Percentiles rank a stretch among this genome's conserved stretches.
phyloP scores from a whole-genome alignment of 2,888 invertebrate genomes.

The Gibbula magus region DNA sequence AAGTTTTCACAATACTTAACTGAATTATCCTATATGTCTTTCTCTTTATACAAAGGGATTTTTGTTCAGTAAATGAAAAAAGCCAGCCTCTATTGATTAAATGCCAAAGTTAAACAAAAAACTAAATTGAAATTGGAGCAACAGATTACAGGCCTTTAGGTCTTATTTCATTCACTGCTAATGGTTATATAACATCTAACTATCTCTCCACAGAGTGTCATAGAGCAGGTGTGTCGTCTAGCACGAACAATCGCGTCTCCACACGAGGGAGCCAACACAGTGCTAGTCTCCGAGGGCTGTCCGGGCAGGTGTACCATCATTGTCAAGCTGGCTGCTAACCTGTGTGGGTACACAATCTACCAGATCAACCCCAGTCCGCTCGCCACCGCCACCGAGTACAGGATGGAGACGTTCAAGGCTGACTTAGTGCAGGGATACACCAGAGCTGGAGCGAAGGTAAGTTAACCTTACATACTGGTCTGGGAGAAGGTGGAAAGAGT shows the following conservation, averaged over 20 bases:
- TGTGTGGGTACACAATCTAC: conserved; percentile 70
- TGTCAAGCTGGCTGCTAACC: conserved; percentile 70
- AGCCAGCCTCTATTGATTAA: too few species aligned
- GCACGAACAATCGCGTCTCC: conserved; percentile 71
- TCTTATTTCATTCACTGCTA: too few species aligned
- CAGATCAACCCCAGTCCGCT: conserved; percentile 66
- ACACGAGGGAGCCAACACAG: conserved; percentile 71
- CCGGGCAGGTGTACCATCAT: conserved; percentile 67
- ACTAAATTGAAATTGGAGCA: too few species aligned
- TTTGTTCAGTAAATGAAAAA: too few species aligned
- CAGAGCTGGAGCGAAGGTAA: conserved; percentile 73
- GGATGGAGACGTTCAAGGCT: conserved; percentile 71
- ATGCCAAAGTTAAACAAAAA: too few species aligned
- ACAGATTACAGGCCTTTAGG: too few species aligned
- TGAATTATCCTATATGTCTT: too few species aligned
- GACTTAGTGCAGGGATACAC: conserved; percentile 72
- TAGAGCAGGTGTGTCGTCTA: conserved; percentile 71
- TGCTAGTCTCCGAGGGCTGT: conserved; percentile 72
- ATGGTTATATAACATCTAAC: too few species aligned
- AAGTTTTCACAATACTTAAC: too few species aligned
- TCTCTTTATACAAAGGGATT: too few species aligned
- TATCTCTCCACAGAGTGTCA: conserved; percentile 57
- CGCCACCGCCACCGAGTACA: conserved; percentile 48
- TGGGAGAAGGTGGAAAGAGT: too few species aligned
- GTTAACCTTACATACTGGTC: conserved; percentile 24